Conservation (phyloP, 1,140 invertebrate species). For the Lepidurus apus region DNA sequence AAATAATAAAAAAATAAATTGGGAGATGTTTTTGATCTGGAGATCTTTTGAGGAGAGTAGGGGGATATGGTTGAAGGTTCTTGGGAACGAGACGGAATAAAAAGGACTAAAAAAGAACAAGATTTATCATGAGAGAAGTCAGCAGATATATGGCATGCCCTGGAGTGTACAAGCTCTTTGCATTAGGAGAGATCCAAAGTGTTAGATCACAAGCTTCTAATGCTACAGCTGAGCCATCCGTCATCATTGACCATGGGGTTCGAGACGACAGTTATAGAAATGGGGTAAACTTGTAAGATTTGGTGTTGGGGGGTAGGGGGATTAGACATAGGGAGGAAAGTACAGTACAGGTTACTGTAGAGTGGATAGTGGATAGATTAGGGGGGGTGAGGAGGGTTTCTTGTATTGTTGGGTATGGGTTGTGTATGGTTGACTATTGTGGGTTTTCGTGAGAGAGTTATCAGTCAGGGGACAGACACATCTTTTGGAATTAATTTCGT, state of each 20-base stretch:
- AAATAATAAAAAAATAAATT: too few relatives aligned
- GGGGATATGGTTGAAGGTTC: too few relatives aligned
- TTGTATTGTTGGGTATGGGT: background rate
- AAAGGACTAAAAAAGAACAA: background rate
- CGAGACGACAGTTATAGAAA: background rate
- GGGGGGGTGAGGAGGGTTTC: background rate
- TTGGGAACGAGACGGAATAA: too few relatives aligned
- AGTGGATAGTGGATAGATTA: background rate
- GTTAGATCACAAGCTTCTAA: conserved; percentile 22
- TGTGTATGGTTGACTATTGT: background rate
- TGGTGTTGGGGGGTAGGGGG: background rate
- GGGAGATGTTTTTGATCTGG: too few relatives aligned
- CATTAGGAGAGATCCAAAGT: conserved; percentile 9
- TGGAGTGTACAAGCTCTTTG: conserved; percentile 21
- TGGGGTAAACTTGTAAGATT: background rate
- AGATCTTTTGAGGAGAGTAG: too few relatives aligned
- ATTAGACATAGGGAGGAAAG: background rate
- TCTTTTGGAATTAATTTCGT: background rate
- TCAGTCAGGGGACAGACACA: background rate
- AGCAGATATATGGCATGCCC: conserved; percentile 7
- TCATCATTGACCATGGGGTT: background rate
- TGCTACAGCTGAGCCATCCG: conserved; percentile 13
- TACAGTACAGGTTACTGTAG: background rate
- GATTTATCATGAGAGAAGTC: conserved; percentile 5
- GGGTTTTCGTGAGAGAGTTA: background rate